These are phyloP conservation scores for Takifugu ocellatus DNA, from an alignment of 2,797 vertebrate species.

Conservation along the genomic window DNA sequence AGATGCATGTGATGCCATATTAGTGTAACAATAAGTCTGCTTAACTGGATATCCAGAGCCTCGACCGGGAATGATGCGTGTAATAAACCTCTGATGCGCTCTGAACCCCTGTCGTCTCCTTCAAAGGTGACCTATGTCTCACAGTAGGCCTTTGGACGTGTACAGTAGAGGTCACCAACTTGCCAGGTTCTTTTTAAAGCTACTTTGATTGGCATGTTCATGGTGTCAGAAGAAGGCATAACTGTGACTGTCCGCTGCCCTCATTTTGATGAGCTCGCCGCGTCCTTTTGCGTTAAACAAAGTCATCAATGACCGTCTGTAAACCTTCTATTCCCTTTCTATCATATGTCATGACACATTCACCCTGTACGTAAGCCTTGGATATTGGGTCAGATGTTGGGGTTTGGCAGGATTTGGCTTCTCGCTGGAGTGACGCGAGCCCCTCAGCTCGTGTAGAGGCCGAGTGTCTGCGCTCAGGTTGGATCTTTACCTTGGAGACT, in stretches of 20 bases:
- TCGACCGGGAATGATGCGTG: constrained; percentile 5
- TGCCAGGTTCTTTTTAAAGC: background rate
- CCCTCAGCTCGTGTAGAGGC: too few species aligned
- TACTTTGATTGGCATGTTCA: background rate
- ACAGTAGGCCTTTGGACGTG: too few species aligned
- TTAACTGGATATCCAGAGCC: constrained; percentile 22
- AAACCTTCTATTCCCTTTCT: too few species aligned
- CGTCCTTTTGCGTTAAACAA: too few species aligned
- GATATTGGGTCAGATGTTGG: background rate
- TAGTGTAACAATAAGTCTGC: constrained; percentile 23
- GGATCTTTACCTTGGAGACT: too few species aligned
- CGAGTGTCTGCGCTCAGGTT: too few species aligned
- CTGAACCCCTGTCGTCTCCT: background rate
- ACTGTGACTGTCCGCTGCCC: too few species aligned
- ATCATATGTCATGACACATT: background rate
- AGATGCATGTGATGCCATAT: constrained; percentile 47
- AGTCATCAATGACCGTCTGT: too few species aligned
- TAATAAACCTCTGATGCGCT: constrained; percentile 27
- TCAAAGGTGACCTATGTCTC: constrained; percentile 1
- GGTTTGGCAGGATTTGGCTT: background rate
- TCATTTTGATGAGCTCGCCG: too few species aligned
- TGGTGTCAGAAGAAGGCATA: too few species aligned
- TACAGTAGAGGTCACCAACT: background rate
- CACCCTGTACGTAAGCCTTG: background rate
- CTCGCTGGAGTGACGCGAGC: background rate